Base-by-base conservation (phyloP, 2,888 invertebrate genomes). In the Hartigia nigra region DNA sequence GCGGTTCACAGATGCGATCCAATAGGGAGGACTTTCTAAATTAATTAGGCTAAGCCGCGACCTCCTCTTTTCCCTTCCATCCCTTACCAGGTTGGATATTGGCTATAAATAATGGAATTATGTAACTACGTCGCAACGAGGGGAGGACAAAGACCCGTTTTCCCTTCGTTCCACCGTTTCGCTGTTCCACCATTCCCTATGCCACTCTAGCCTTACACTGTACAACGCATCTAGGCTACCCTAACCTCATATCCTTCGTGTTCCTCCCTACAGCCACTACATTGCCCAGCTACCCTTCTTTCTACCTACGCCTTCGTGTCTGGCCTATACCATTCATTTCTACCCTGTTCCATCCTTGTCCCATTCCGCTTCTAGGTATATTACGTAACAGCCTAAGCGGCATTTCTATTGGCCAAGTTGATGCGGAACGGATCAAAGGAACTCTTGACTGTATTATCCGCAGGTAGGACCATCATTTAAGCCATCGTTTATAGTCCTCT, bases 91-190 rank as follows among this genome's bases (percentile, higher is more conserved):
- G 70, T 80, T 83, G 78, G 83, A 84, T 87, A 86, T 86, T 84
- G 86, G 85, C 87, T 83, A 88, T 88, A 88, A 88, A 88, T 88
- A 88, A 88, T 86, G 87, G 87, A 88, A 88, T 88, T 87, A 88
- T 85, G 86, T 87, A 86, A 86, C 86, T 81, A 82, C 82, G 81
- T 81, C 82, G 77, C 75, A 74, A 74, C 81, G 77, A 81, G 82
- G 84, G 85, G 82, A 82, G 81, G 81, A 85, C 82, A 83, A 87
- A 86, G 83, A 82, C 80, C 81, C 82, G 82, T 84, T 87, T 87
- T 82, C 82, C 55, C 84, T 82, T 83, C 82, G 81, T 80, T 55
- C 81, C 81, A 74, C 74, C 78, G 70, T 55, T 55, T 55, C 55
- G 23, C 55, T 55, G 5, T 55, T 55, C 55, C 55, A 9, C 23